Conservation (phyloP, 2,888 invertebrate genomes). For the Bombyx huttoni region DNA sequence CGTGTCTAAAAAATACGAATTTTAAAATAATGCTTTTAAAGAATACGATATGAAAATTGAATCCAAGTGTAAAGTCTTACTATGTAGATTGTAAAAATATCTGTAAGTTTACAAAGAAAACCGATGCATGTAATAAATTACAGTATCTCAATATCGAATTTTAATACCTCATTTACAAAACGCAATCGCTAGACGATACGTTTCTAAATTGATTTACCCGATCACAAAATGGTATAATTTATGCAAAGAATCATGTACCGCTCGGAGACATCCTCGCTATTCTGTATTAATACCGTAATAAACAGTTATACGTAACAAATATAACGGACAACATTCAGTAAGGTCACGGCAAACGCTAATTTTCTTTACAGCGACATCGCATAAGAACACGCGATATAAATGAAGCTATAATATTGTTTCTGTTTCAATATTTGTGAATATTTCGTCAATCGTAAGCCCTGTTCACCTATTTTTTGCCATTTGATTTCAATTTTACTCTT, state of each 20-base stretch:
- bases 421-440: neutral
- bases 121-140: neutral
- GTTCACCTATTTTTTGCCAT: too few relatives aligned
- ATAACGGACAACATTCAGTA: constrained; percentile 25
- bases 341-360: constrained; percentile 58
- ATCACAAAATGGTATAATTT: constrained; percentile 42
- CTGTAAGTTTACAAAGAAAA: too few relatives aligned
- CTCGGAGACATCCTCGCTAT: constrained; percentile 45
- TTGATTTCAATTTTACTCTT: too few relatives aligned
- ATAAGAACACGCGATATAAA: constrained; percentile 37
- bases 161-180: constrained; percentile 21
- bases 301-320: constrained; percentile 32
- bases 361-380: constrained; percentile 44
- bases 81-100: neutral
- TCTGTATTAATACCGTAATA: constrained; percentile 39
- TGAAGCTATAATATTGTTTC: constrained; percentile 22
- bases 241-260: constrained; percentile 63
- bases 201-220: constrained; percentile 30
- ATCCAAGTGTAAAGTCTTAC: neutral
- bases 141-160: constrained; percentile 8
- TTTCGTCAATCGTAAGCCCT: too few relatives aligned
- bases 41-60: too few relatives aligned
- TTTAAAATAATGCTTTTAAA: too few relatives aligned
- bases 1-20: too few relatives aligned
- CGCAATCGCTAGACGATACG: constrained; percentile 7